These are phyloP conservation scores for Scaptomyza cyrtandrae DNA, from an alignment of 2,888 invertebrate species.

Conservation along the genomic window DNA sequence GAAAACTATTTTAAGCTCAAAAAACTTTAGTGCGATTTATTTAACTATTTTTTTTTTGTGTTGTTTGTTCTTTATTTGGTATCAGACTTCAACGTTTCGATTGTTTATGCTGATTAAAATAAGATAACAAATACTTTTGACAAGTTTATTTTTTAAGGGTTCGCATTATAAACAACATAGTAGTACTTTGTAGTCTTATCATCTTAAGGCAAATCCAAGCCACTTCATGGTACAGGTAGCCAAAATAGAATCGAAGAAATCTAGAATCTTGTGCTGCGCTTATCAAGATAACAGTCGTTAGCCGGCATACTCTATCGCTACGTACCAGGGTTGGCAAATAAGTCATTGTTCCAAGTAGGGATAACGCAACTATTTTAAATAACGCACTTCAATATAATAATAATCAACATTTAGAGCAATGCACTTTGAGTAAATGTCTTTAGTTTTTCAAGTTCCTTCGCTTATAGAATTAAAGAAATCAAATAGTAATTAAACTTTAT, in stretches of 20 bases:
- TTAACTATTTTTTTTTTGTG: background rate
- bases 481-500: background rate
- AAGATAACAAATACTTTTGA: background rate
- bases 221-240: background rate
- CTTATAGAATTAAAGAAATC: too few relatives aligned
- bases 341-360: background rate
- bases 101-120: background rate
- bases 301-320: background rate
- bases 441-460: background rate
- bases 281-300: background rate
- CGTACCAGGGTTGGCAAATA: background rate
- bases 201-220: constrained; percentile 4
- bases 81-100: background rate
- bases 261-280: background rate
- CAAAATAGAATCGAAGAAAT: background rate
- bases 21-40: background rate
- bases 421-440: background rate
- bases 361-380: background rate
- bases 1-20: background rate
- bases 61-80: background rate
- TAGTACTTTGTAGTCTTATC: constrained; percentile 1
- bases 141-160: background rate
- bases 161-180: background rate
- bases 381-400: background rate
- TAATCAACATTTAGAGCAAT: background rate